These are phyloP conservation scores for Sarcophaga caerulescens DNA, from an alignment of 2,888 invertebrate species.

Conservation along the genomic window DNA sequence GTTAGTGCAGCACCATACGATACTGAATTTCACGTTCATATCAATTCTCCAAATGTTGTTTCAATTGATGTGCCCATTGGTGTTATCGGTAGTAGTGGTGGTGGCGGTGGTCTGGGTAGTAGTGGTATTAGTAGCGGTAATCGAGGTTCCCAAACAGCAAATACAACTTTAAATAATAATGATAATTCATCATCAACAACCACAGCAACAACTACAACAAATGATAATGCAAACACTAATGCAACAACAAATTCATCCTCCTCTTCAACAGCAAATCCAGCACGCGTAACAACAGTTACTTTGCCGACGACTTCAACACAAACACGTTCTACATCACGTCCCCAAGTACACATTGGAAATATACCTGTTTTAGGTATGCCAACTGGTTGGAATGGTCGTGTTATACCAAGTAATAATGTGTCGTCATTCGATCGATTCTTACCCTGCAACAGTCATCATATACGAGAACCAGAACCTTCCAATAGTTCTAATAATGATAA, in stretches of 20 bases:
- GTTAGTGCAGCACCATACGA: conserved; percentile 79
- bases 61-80: conserved; percentile 78
- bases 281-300: conserved; percentile 85
- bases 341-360: conserved; percentile 85
- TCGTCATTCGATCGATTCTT: conserved; percentile 83
- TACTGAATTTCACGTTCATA: conserved; percentile 79
- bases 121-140: conserved; percentile 16
- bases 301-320: conserved; percentile 88
- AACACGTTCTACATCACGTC: conserved; percentile 86
- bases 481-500: conserved; percentile 63
- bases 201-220: conserved; percentile 65
- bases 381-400: conserved; percentile 79
- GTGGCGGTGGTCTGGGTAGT: conserved; percentile 12
- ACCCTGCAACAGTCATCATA: conserved; percentile 88
- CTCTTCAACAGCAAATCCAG: conserved; percentile 77
- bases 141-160: conserved; percentile 79
- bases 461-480: conserved; percentile 79
- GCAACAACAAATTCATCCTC: conserved; percentile 70
- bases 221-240: conserved; percentile 66
- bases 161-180: conserved; percentile 79
- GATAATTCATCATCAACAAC: conserved; percentile 73
- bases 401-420: conserved; percentile 79
- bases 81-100: conserved; percentile 73
- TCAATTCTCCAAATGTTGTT: conserved; percentile 79
- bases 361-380: conserved; percentile 82